Evolutionary conservation across 2,888 invertebrate genomes (phyloP).

Genomic region (Iphiclides podalirius): DNA sequence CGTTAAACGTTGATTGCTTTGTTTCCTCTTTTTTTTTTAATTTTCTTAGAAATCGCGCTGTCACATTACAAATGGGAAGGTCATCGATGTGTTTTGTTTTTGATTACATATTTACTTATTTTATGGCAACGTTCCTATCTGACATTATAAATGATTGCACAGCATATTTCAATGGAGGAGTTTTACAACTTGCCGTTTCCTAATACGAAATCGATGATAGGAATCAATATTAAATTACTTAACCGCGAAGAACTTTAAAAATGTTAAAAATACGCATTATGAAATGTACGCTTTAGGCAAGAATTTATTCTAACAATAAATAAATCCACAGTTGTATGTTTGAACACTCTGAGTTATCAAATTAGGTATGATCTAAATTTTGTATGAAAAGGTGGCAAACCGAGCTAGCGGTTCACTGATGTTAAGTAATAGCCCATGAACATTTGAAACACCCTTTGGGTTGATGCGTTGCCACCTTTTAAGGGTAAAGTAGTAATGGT

Average conservation of each 20-base stretch:
- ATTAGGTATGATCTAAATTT: too few species aligned
- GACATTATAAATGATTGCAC: background rate
- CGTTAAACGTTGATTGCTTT: slow-evolving; percentile 4
- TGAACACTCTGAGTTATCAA: too few species aligned
- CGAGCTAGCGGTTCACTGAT: too few species aligned
- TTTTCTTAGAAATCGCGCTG: slow-evolving; percentile 8
- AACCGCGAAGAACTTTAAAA: background rate
- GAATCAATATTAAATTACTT: background rate
- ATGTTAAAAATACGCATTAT: background rate
- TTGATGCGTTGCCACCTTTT: too few species aligned
- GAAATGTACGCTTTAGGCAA: too few species aligned
- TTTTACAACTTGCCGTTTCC: background rate
- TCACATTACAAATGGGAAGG: background rate
- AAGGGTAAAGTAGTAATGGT: too few species aligned
- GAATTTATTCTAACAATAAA: too few species aligned
- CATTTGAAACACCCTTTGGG: too few species aligned
- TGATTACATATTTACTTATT: background rate
- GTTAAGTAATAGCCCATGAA: too few species aligned
- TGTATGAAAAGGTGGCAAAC: too few species aligned
- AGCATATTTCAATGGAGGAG: background rate
- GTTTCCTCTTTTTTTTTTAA: background rate
- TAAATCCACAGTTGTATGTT: too few species aligned
- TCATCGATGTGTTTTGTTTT: slow-evolving; percentile 9
- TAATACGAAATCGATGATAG: background rate
- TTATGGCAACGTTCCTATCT: background rate